Conservation (phyloP, 2,113 vertebrate species). For the Mungos mungo region DNA sequence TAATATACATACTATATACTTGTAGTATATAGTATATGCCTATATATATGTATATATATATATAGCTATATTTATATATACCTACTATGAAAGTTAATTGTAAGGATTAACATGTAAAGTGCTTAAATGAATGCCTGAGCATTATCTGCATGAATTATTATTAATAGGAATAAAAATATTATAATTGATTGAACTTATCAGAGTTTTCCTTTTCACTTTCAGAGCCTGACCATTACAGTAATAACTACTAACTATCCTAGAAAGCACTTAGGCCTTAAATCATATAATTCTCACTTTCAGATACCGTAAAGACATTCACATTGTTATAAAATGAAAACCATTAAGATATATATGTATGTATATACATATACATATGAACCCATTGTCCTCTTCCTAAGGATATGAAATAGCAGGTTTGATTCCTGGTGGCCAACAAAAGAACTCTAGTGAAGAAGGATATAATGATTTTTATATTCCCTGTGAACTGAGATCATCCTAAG, state of each 20-base stretch:
- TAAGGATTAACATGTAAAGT: background rate
- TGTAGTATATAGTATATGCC: background rate
- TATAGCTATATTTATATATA: background rate
- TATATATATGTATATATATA: background rate
- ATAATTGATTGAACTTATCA: background rate
- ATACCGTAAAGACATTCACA: background rate
- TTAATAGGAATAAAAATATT: background rate
- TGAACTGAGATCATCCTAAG: background rate
- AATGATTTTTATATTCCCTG: background rate
- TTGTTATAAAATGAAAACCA: background rate
- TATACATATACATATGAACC: background rate
- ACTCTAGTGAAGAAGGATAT: background rate
- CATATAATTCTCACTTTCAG: background rate
- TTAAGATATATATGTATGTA: background rate
- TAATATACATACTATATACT: background rate
- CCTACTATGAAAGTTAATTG: background rate
- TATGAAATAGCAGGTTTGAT: background rate
- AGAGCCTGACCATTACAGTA: background rate
- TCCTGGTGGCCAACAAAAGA: background rate
- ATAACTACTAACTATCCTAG: background rate
- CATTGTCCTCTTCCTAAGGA: background rate
- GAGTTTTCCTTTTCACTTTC: background rate
- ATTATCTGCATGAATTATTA: background rate
- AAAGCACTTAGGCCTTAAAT: background rate
- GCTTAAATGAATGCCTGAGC: background rate